Base-by-base conservation (phyloP, 2,113 vertebrate species). In the Octodon degus region DNA sequence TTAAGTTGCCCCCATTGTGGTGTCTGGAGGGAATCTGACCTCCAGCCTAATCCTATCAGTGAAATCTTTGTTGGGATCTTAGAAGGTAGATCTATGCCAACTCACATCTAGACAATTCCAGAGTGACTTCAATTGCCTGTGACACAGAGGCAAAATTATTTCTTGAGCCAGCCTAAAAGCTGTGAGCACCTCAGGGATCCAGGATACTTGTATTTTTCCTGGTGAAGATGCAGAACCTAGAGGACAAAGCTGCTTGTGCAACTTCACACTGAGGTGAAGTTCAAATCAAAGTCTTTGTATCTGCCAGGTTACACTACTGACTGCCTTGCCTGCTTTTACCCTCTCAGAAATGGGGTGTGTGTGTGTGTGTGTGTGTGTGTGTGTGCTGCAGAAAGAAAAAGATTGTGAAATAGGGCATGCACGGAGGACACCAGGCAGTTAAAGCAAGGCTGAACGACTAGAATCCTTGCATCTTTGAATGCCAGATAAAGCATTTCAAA, bases 51-150 rank as follows among this genome's bases (percentile, higher is more conserved):
- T 63, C 53, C 68, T 79, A 7, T 37, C 58, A 85, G 34, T 25
- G 40, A 85, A 50, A 53, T 65, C n/a, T 94, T 74, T 40, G 63
- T 90, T 89, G 81, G 20, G 63, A n/a, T 93, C 82, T 50, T 65
- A 25, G 50, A 43, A 37, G 87, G 25, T 76, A 96, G 96, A 81
- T n/a, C 93, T 97, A 60, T 4, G 2, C 89, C 34, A 91, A 14
- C 82, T 83, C 93, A 91, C 70, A 98, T 86, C 91, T 96, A 97
- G 95, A 97, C 14, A 40, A 87, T 87, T 79, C 91, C 80, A 89
- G 79, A 92, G 77, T 94, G 93, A 95, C 86, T 91, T 92, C 86
- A 96, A 65, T 91, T 97, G 72, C 92, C 95, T 97, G 6, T 5
- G 58, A 80, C 32, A 55, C 27, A 63, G 40, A 40, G 91, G 62